Evolutionary conservation across 2,888 invertebrate genomes (phyloP).

Genomic region (Metalampra italica): DNA sequence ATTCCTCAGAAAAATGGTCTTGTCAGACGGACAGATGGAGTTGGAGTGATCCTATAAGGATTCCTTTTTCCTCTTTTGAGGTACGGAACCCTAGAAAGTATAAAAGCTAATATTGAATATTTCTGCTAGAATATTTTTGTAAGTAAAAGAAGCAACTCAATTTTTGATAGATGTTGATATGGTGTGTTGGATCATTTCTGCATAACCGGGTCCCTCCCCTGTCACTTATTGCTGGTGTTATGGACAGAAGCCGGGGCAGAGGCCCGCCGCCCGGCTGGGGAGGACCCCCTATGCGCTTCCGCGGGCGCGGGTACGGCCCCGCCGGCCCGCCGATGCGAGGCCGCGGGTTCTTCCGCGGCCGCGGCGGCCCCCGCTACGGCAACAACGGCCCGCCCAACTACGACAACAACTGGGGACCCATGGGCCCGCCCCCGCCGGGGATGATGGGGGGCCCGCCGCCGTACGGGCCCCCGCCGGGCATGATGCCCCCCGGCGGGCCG

Average conservation of each 20-base stretch:
- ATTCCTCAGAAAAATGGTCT: too few relatives aligned
- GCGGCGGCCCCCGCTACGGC: constrained; percentile 64
- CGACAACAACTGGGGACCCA: constrained; percentile 84
- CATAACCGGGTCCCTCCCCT: too few relatives aligned
- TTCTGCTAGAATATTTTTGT: too few relatives aligned
- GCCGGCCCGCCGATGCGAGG: constrained; percentile 78
- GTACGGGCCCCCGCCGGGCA: constrained; percentile 70
- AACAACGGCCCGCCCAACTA: constrained; percentile 73
- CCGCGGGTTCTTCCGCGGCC: constrained; percentile 71
- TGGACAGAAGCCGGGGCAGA: constrained; percentile 44
- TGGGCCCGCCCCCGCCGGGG: constrained; percentile 78
- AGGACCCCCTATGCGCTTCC: constrained; percentile 81
- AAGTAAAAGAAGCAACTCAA: too few relatives aligned
- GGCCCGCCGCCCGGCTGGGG: constrained; percentile 70
- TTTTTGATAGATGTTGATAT: too few relatives aligned
- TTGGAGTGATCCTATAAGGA: too few relatives aligned
- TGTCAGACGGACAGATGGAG: too few relatives aligned
- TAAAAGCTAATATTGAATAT: too few relatives aligned
- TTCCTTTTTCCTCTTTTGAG: too few relatives aligned
- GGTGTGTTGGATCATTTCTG: too few relatives aligned
- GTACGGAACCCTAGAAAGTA: too few relatives aligned
- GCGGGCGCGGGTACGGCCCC: constrained; percentile 83
- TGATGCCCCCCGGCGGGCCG: constrained; percentile 79
- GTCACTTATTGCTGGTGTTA: too few relatives aligned
- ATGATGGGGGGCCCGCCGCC: constrained; percentile 71